Evolutionary conservation across 2,888 invertebrate genomes (phyloP).

Genomic region (Athripsodes cinereus): DNA sequence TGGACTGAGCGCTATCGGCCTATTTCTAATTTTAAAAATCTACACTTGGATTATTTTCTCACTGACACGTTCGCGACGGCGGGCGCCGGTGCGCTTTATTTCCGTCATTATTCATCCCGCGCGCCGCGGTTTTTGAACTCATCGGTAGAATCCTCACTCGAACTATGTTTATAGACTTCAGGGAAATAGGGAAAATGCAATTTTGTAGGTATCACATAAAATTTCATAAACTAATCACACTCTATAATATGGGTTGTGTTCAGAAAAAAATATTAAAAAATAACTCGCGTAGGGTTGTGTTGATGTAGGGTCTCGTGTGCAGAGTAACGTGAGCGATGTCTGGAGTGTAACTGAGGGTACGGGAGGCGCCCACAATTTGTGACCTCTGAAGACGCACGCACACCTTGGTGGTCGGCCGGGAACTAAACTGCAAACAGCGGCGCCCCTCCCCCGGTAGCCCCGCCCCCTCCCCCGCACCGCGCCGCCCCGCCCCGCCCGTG

Average conservation of each 20-base stretch:
- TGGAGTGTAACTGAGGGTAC: not conserved
- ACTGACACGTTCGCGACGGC: conserved; percentile 24
- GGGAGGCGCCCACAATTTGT: too few relatives aligned
- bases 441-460: conserved; percentile 13
- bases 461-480: conserved; percentile 12
- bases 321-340: conserved; percentile 1
- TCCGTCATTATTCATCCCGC: conserved; percentile 22
- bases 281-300: conserved; percentile 3
- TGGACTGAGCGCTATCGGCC: conserved; percentile 14
- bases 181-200: not conserved
- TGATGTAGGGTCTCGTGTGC: conserved; percentile 1
- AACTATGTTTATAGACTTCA: not conserved
- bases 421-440: conserved; percentile 17
- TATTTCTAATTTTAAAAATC: conserved; percentile 24
- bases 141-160: conserved; percentile 1
- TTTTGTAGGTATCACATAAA: too few relatives aligned
- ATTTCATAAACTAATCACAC: too few relatives aligned
- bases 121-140: conserved; percentile 19
- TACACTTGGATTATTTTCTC: conserved; percentile 23
- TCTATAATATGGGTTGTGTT: not conserved
- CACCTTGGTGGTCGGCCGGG: conserved; percentile 22
- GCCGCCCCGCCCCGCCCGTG: conserved; percentile 1
- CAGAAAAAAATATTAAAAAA: not conserved
- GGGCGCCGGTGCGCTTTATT: conserved; percentile 24
- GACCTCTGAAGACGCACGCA: conserved; percentile 11